phyloP scores from a whole-genome alignment of 2,888 invertebrate genomes.

The Auanema sp. region DNA sequence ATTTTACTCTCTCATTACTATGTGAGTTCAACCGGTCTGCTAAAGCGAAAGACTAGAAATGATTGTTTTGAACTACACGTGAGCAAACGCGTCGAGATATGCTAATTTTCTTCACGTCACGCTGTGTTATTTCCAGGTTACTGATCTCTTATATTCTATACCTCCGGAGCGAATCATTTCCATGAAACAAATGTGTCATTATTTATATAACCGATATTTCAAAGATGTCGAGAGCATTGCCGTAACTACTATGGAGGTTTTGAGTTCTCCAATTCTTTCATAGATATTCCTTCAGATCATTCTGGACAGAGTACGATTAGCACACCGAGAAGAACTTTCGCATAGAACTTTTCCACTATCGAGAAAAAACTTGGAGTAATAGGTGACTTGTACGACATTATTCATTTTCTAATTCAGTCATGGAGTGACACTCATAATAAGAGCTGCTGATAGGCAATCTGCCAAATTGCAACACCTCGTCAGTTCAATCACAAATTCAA shows the following conservation, averaged over 20 bases:
- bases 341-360: not conserved
- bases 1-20: too few species aligned
- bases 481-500: not conserved
- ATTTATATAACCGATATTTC: conserved; percentile 30
- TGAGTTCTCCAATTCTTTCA: not conserved
- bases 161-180: conserved; percentile 7
- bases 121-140: conserved; percentile 6
- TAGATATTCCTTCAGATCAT: conserved; percentile 8
- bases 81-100: too few species aligned
- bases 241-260: conserved; percentile 20
- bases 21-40: too few species aligned
- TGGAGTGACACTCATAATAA: not conserved
- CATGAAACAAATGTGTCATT: conserved; percentile 24
- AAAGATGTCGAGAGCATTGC: conserved; percentile 31
- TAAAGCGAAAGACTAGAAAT: too few species aligned
- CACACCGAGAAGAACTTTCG: not conserved
- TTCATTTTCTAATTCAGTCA: not conserved
- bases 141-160: conserved; percentile 20
- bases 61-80: too few species aligned
- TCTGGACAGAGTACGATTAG: conserved; percentile 15
- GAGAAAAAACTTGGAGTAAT: not conserved
- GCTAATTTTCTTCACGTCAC: too few species aligned
- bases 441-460: not conserved
- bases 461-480: not conserved
- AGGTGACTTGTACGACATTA: not conserved